Base-by-base conservation (phyloP, 2,797 vertebrate species). In the Glyptemys insculpta region DNA sequence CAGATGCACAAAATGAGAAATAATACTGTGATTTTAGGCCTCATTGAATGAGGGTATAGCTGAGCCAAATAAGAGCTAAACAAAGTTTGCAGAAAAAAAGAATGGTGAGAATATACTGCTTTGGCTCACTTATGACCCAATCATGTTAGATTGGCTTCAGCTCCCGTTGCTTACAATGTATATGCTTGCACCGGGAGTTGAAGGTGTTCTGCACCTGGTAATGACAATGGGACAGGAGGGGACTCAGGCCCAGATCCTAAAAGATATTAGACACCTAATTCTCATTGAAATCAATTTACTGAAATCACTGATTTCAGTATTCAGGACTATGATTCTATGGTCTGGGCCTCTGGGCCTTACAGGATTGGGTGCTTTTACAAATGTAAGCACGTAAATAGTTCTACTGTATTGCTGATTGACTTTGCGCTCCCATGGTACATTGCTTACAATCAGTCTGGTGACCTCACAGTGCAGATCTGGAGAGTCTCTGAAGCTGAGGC, bases 391-490 rank as follows among this genome's bases (percentile, higher is more conserved):
- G 12, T 31, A 74, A 31, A 21, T 50, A 31, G 3, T 49, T 11
- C 82, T 87, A 18, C 34, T 50, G 1, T 37, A 27, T 89, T 79
- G 81, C 52, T 19, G 15, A 23, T 50, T 78, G 8, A 68, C 41
- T 25, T 62, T 54, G 85, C 1, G 49, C 49, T 76, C 56, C 44
- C 23, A 2, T 5, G 34, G 57, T 16, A 86, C 52, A 56, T 72
- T 86, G 12, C 97, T 98, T 96, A 99, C 98, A 91, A 93, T 98
- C 52, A 99, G 72, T 85, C 98, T 97, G 85, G 97, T 98, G 95
- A 97, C 94, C 21, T 98, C 94, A 85, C 98, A 99, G 93, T 89
- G 98, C 90, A 99, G 98, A 65, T 91, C 88, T 25, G 96, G 78
- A 0, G 98, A 98, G 59, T 98, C 86, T 12, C 92, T 95, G 98